Evolutionary conservation across 1,140 invertebrate species (phyloP), one percentile per base, ranked within the genome.

Genomic region (Cataglyphis hispanica): DNA sequence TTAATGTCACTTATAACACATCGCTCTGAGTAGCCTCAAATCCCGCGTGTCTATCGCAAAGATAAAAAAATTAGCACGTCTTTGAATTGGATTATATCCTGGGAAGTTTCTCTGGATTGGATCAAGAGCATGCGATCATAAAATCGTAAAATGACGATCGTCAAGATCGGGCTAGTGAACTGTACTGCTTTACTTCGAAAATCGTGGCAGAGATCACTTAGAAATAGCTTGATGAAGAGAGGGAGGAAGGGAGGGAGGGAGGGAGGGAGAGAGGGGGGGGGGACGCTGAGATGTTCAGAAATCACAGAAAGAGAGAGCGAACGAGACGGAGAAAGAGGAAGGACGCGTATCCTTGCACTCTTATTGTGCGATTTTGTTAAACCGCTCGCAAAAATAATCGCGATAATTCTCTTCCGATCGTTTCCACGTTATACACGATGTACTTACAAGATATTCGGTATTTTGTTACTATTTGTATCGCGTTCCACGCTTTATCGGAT

Each of bases 171-270:
- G 43, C 22, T 60, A 16, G 67, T 37, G n/a, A 1, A 11, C 27
- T 10, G 31, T 16, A 19, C 25, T n/a, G 46, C 22, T 6, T 72
- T 81, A 72, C 67, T 74, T 83, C 67, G 67, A 83, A 83, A 83
- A 83, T 83, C 78, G 66, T 74, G 67, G 78, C 37, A 72, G 67
- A 83, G 74, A 83, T 74, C 72, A 83, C 37, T 72, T n/a, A 13
- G 13, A 43, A n/a, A 74, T 31, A 67, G 31, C 64, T 46, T 69
- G 37, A 60, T 43, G 19, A 72, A 31, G 31, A 3, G 31, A 0
- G 2, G 10, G n/a, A n/a, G 53, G 25, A 8, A 3, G 31, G 31
- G 0, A 1, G 10, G n/a, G 25, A 37, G 25, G 31, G 31, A 3
- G 0, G 2, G 10, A 16, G 25, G 53, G 25, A 8, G n/a, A n/a